A percentile compares a stretch with the other conserved stretches of the same genome.
phyloP scores from a whole-genome alignment of 2,888 invertebrate genomes.

The Chesias legatella region DNA sequence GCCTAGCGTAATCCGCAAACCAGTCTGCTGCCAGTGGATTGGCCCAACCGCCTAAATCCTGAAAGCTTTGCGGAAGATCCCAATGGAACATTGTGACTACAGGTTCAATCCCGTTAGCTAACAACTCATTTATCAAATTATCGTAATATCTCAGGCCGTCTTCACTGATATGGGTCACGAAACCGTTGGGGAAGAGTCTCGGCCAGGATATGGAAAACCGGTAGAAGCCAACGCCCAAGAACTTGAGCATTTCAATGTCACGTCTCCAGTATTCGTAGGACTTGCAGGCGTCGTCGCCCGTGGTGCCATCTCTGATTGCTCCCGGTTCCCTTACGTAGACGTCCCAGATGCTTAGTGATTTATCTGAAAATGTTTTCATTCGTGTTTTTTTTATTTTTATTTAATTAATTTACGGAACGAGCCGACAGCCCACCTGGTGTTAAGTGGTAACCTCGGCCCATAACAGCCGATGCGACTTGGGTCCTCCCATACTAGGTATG shows the following conservation, averaged over 20 bases:
- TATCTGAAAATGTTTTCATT: no score
- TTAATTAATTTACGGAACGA: no score
- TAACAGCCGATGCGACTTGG: no score
- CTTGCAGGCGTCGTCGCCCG: conserved; percentile 71
- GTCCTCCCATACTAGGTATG: no score
- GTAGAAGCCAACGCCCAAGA: conserved; percentile 63
- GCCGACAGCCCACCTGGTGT: no score
- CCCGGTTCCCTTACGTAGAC: conserved; percentile 8
- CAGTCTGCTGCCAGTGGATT: conserved; percentile 34
- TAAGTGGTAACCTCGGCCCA: no score
- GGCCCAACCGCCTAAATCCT: conserved; percentile 41
- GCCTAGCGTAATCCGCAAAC: conserved; percentile 35
- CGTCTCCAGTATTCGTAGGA: conserved; percentile 73
- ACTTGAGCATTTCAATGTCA: conserved; percentile 49
- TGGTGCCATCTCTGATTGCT: conserved; percentile 40
- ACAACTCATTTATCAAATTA: conserved; percentile 70
- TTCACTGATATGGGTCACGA: conserved; percentile 61
- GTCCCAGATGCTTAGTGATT: conserved; percentile 81
- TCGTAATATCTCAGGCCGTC: conserved; percentile 77
- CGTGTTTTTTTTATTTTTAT: no score
- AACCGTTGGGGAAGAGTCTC: conserved; percentile 62
- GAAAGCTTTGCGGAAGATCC: conserved; percentile 63
- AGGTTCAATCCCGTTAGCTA: conserved; percentile 73
- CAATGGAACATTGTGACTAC: conserved; percentile 73
- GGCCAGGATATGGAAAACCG: conserved; percentile 82